Base-by-base conservation (phyloP, 2,113 vertebrate species). In the Cettia cetti region DNA sequence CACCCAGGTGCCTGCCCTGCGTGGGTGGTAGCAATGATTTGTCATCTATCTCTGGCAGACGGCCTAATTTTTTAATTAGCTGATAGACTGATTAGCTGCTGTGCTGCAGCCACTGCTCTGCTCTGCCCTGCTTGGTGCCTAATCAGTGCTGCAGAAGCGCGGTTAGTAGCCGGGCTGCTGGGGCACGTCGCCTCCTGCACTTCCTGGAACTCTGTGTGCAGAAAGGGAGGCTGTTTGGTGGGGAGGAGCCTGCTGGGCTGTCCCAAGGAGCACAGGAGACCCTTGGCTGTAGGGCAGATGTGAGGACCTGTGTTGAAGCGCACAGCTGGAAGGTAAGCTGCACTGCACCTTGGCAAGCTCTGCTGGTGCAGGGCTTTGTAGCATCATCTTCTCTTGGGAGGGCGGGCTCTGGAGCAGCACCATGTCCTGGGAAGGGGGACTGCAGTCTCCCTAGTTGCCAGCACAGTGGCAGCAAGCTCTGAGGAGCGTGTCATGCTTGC, bases 51-150 rank as follows among this genome's bases (percentile, higher is more conserved):
- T 39, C 75, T 92, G 85, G 54, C 71, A 90, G 86, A 47, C 69
- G 77, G 66, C 82, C 63, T 94, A 57, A 86, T 82, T 85, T 91
- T 95, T 78, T 88, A 91, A 96, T 91, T 92, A 92, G 75, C 64
- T 59, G 71, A 74, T 77, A 65, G 82, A 54, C 66, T 95, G 90
- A 82, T 82, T 28, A 90, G 42, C 64, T 69, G 86, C 40, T 82
- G 50, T 82, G 84, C 52, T 54, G 50, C 45, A 95, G 50, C 47
- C 12, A 0, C n/a, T n/a, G n/a, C n/a, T n/a, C 65, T 89, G 64
- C 75, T 86, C 52, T 79, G 61, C 91, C 78, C 81, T 15, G 7
- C 35, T 50, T 57, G 31, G 24, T 60, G 33, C 45, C 44, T 82
- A 7, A 68, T 66, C 2, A n/a, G 47, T 71, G 45, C 82, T 45